These are phyloP conservation scores for Pristiophorus japonicus DNA, from an alignment of 2,113 vertebrate species.

Conservation along the genomic window DNA sequence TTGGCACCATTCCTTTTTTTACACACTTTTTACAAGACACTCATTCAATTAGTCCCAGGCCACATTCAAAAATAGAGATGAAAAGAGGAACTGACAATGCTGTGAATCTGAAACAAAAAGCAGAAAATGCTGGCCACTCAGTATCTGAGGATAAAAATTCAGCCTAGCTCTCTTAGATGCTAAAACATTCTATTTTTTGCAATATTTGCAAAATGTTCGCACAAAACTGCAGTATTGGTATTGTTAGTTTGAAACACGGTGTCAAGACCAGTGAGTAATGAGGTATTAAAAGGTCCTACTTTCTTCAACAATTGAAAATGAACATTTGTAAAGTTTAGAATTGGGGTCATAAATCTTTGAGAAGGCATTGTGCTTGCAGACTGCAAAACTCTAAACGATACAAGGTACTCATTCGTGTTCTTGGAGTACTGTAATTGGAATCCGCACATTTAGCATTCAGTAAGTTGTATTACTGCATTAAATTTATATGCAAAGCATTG, in stretches of 20 bases:
- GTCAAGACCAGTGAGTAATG: background rate
- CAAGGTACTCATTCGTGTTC: background rate
- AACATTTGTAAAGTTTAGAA: background rate
- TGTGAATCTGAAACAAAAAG: background rate
- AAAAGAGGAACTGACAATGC: background rate
- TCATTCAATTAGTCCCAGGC: background rate
- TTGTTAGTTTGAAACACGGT: background rate
- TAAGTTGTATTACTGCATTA: background rate
- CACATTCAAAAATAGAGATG: background rate
- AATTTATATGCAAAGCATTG: background rate
- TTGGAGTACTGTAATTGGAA: background rate
- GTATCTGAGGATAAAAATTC: background rate
- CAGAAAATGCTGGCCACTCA: background rate
- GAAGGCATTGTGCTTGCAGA: background rate
- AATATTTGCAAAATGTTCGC: background rate
- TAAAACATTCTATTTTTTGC: background rate
- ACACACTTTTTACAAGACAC: background rate
- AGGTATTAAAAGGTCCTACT: background rate
- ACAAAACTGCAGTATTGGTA: background rate
- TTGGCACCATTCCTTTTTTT: background rate
- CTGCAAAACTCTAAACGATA: background rate
- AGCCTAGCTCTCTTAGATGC: background rate
- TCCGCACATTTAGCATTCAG: background rate
- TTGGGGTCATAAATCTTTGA: background rate
- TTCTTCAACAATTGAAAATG: background rate